phyloP scores from a whole-genome alignment of 2,888 invertebrate species.

The Criorhina ranunculi region DNA sequence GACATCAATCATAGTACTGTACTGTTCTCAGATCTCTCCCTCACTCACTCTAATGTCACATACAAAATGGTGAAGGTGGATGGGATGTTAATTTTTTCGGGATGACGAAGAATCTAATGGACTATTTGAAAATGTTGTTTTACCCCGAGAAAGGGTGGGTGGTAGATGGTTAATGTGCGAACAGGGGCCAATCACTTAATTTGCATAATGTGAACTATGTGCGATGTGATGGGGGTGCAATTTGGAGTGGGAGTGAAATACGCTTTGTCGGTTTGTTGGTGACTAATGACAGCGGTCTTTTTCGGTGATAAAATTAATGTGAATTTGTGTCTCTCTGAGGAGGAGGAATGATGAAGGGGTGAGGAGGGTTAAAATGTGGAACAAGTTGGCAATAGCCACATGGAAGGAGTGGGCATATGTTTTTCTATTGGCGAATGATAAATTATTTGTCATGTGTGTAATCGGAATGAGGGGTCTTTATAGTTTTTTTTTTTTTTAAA shows the following conservation, averaged over 20 bases:
- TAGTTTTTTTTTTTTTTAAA: too few species aligned
- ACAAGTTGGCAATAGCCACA: neutral
- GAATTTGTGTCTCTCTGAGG: neutral
- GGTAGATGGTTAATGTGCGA: constrained; percentile 35
- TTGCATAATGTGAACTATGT: constrained; percentile 45
- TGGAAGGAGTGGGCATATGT: neutral
- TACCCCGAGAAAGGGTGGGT: constrained; percentile 3
- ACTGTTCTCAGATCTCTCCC: neutral
- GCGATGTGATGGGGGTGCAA: constrained; percentile 15
- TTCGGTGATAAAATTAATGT: constrained; percentile 16
- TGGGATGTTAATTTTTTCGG: neutral
- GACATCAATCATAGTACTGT: neutral
- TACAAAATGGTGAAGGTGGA: neutral
- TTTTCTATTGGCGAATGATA: too few species aligned
- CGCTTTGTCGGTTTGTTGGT: neutral
- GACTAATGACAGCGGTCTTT: constrained; percentile 15
- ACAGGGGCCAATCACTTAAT: constrained; percentile 57
- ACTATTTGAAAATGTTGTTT: constrained; percentile 10
- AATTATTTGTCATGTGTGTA: too few species aligned
- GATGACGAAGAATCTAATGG: constrained; percentile 8
- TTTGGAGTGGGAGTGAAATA: neutral
- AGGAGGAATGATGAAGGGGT: neutral
- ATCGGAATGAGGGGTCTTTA: too few species aligned
- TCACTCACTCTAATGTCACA: neutral
- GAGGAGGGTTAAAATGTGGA: neutral